phyloP scores from a whole-genome alignment of 1,140 invertebrate species.

The Lepeophtheirus salmonis region DNA sequence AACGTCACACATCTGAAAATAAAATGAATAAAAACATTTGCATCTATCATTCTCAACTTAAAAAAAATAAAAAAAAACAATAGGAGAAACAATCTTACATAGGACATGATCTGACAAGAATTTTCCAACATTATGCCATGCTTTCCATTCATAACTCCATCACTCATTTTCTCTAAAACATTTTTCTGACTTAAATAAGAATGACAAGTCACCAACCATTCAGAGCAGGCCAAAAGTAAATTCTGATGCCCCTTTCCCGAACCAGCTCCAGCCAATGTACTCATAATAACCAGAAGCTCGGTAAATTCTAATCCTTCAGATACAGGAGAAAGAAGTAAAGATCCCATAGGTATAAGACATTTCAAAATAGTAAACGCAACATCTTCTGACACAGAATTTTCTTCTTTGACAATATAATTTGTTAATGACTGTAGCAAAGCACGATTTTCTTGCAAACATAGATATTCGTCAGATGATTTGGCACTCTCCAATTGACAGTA shows the following conservation, averaged over 20 bases:
- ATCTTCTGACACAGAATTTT: slow-evolving; percentile 36
- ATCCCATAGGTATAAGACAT: slow-evolving; percentile 52
- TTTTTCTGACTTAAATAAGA: slow-evolving; percentile 18
- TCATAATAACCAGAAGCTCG: slow-evolving; percentile 55
- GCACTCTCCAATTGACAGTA: too few relatives aligned
- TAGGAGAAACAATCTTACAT: not conserved
- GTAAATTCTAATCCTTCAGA: slow-evolving; percentile 52
- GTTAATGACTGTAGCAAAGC: not conserved
- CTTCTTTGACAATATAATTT: not conserved
- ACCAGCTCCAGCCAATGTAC: slow-evolving; percentile 60
- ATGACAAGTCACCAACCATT: slow-evolving; percentile 45
- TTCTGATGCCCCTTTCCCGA: slow-evolving; percentile 49
- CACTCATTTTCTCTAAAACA: slow-evolving; percentile 21
- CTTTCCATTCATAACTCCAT: not conserved
- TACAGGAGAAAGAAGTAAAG: slow-evolving; percentile 40
- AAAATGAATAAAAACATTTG: slow-evolving; percentile 26
- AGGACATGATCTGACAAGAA: not conserved
- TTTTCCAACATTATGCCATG: not conserved
- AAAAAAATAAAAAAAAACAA: not conserved
- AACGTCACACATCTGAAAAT: slow-evolving; percentile 34
- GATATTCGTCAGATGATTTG: too few relatives aligned
- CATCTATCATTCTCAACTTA: not conserved
- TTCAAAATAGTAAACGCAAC: slow-evolving; percentile 51
- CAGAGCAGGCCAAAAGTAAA: slow-evolving; percentile 53
- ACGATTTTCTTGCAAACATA: not conserved